Evolutionary conservation across 1,140 invertebrate genomes (phyloP).

Genomic region (Uloborus diversus): DNA sequence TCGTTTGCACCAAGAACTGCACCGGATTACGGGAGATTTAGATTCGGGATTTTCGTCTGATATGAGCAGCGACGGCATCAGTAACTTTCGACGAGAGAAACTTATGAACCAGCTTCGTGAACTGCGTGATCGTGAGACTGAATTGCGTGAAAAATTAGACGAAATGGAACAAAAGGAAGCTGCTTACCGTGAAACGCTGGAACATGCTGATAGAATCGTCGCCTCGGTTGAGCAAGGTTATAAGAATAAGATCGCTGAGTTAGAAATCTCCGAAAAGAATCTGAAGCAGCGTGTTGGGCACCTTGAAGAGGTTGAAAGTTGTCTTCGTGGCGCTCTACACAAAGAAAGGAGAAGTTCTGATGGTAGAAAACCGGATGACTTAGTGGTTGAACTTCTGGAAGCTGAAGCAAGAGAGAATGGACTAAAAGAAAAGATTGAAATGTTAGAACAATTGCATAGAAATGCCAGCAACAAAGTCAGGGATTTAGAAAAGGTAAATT

Average conservation of each 20-base stretch:
- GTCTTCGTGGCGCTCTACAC: conserved; percentile 57
- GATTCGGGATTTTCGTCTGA: conserved; percentile 18
- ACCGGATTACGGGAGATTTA: conserved; percentile 23
- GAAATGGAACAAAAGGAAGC: conserved; percentile 74
- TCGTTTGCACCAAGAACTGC: conserved; percentile 41
- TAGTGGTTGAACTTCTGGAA: conserved; percentile 60
- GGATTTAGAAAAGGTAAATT: conserved; percentile 59
- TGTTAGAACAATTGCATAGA: conserved; percentile 24
- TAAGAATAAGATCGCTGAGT: conserved; percentile 66
- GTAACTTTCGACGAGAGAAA: conserved; percentile 21
- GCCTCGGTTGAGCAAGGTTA: conserved; percentile 75
- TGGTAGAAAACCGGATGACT: conserved; percentile 59
- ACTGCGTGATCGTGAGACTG: conserved; percentile 23
- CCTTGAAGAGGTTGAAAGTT: conserved; percentile 61
- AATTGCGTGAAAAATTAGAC: conserved; percentile 68
- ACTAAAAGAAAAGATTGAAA: conserved; percentile 38
- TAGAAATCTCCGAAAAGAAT: conserved; percentile 61
- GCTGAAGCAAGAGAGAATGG: conserved; percentile 58
- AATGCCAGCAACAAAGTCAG: conserved; percentile 57
- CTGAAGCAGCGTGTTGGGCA: conserved; percentile 58
- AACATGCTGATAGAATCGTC: conserved; percentile 78
- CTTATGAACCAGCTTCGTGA: conserved; percentile 24
- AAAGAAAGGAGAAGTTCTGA: conserved; percentile 57
- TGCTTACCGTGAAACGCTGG: conserved; percentile 77
- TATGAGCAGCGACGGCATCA: neutral